Percentiles rank a stretch among this genome's conserved stretches.
Evolutionary conservation across 2,797 vertebrate genomes (phyloP).

Genomic region (Liparis tanakae): DNA sequence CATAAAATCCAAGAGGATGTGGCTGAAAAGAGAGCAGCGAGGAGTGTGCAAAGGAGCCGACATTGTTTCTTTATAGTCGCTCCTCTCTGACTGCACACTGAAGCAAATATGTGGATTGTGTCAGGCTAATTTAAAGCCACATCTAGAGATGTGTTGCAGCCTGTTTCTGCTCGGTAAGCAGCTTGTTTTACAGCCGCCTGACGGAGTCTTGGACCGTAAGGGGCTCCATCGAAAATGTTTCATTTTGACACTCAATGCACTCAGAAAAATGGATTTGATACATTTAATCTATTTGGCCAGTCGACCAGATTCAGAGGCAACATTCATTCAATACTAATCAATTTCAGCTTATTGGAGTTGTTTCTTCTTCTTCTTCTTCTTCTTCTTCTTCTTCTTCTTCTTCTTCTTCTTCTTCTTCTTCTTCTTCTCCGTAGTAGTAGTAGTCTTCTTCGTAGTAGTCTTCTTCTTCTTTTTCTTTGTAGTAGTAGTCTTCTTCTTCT

Average conservation of each 20-base stretch:
- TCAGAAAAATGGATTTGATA: slow-evolving; percentile 73
- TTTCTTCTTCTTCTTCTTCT: slow-evolving; percentile 31
- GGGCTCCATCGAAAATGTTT: slow-evolving; percentile 70
- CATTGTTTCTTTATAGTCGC: slow-evolving; percentile 73
- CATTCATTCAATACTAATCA: slow-evolving; percentile 60
- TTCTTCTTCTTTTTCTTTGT: no score
- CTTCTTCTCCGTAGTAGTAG: no score
- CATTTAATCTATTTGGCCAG: slow-evolving; percentile 63
- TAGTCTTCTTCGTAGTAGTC: no score
- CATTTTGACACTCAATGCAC: slow-evolving; percentile 73
- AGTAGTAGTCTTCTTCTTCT: no score
- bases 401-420: no score
- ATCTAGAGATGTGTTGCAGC: slow-evolving; percentile 58
- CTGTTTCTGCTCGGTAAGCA: slow-evolving; percentile 74
- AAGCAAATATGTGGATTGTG: slow-evolving; percentile 76
- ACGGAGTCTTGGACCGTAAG: slow-evolving; percentile 61
- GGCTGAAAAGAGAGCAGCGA: slow-evolving; percentile 71
- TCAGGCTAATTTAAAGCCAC: slow-evolving; percentile 70
- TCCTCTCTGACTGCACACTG: slow-evolving; percentile 52
- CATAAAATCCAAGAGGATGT: slow-evolving; percentile 79
- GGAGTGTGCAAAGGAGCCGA: slow-evolving; percentile 73
- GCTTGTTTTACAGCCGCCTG: slow-evolving; percentile 64
- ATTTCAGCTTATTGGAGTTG: slow-evolving; percentile 60
- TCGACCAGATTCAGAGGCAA: slow-evolving; percentile 64
- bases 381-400: slow-evolving; percentile 10